Evolutionary conservation across 2,888 invertebrate genomes (phyloP), one percentile per base, ranked within the genome.

Genomic region (Dermolepida albohirtum): DNA sequence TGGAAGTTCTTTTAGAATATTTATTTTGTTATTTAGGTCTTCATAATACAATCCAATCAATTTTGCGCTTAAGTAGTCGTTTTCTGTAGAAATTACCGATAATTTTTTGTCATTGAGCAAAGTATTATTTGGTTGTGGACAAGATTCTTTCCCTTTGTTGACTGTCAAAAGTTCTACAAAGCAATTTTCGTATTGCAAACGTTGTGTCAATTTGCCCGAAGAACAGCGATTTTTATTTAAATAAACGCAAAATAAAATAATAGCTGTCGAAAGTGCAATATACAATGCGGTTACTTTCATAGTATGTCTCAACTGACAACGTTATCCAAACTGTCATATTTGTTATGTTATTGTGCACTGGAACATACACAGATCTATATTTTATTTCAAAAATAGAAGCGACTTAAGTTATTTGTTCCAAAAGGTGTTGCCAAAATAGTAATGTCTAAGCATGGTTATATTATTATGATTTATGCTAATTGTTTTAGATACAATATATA

Each of bases 101-200:
- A 22, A 57, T 57, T 44, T 1, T 22, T 7, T 12, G 14, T 7
- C 12, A 22, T 22, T 22, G n/a, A n/a, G n/a, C 1, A 27, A 44
- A 8, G 27, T 43, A 12, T 14, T 14, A 8, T 57, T 57, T 7
- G 14, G 7, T 44, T 6, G 17, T 27, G 27, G 16, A 12, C 43
- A 57, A 1, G 7, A n/a, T 10, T 40, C 8, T n/a, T 57, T 41
- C 12, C n/a, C 43, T 2, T 8, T 12, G 10, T 57, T 44, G 22
- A 57, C 17, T n/a, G 22, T 43, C 8, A 57, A 43, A 1, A 57
- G 44, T 17, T 44, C 43, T 14, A 57, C 7, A 27, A 57, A 57
- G 12, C 27, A 14, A 27, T 44, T 27, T 5, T 44, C 22, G 8
- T 43, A 43, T n/a, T 14, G 7, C 43, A 17, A 10, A 11, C 40